Conservation (phyloP, 2,113 vertebrate genomes). For the Promerops cafer region DNA sequence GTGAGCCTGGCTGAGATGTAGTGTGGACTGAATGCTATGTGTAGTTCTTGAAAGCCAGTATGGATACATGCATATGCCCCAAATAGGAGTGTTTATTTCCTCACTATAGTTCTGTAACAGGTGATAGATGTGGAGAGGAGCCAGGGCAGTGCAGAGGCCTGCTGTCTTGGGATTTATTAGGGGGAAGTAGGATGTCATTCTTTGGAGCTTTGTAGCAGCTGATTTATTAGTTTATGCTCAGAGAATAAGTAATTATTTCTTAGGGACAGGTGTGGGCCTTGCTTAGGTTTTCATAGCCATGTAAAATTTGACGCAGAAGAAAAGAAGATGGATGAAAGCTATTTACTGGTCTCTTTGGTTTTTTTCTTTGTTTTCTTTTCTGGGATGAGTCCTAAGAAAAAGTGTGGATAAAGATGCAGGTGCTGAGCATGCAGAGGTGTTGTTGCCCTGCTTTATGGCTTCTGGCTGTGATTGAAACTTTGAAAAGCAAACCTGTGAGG, state of each 20-base stretch:
- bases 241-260: not conserved
- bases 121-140: not conserved
- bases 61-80: no score
- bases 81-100: not conserved
- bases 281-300: not conserved
- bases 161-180: not conserved
- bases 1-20: not conserved
- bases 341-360: not conserved
- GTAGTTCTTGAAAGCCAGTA: not conserved
- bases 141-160: not conserved
- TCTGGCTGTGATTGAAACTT: not conserved
- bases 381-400: not conserved
- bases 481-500: not conserved
- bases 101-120: not conserved
- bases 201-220: not conserved
- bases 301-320: not conserved
- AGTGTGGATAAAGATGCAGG: not conserved
- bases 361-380: not conserved
- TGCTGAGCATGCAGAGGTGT: not conserved
- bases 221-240: not conserved
- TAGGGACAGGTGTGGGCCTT: not conserved
- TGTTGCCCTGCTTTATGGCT: not conserved
- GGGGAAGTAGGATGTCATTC: not conserved
- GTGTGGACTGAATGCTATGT: not conserved
- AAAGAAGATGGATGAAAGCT: not conserved